Base-by-base conservation (phyloP, 2,797 vertebrate species). In the Lycodopsis pacificus region DNA sequence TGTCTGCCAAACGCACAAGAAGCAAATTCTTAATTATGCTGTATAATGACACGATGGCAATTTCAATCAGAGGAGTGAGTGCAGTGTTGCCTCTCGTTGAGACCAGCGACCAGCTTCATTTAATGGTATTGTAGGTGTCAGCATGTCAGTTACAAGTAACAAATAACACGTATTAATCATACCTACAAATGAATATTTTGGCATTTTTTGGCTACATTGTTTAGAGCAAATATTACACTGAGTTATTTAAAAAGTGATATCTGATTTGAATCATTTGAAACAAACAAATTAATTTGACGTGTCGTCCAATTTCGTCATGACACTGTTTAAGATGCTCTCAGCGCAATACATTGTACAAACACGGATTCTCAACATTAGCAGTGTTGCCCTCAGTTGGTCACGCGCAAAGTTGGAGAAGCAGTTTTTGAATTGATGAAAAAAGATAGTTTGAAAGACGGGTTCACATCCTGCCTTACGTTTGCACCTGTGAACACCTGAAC, bases 61-160 rank as follows among this genome's bases (percentile, higher is more conserved):
- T 12, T 65, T 59, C 61, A 53, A 44, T 59, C 53, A 61, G 27
- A 49, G 12, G 34, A 67, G 15, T 44, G 48, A 71, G 22, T 22
- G 27, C 53, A n/a, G 7, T 44, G n/a, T 49, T 32, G 51, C 36
- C 25, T 22, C 27, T 54, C 0, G 6, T 13, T 34, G 3, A 42
- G 34, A 66, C 40, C 14, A 12, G 12, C 56, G 13, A 5, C 12
- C 36, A 53, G 44, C 48, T 56, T 62, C 19, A 56, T 7, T n/a
- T 54, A 17, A 32, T 56, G 17, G 14, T 20, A 20, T 0, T 40
- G 8, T 32, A 19, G 11, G 59, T 9, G 22, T 25, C 25, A 22
- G 4, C 20, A 14, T 20, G n/a, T 51, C 34, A n/a, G 58, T 61
- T n/a, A 56, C 25, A 56, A 48, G 6, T 19, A 17, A 48, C 44